Conservation (phyloP, 1,140 invertebrate genomes). For the Venustaconcha ellipsiformis region DNA sequence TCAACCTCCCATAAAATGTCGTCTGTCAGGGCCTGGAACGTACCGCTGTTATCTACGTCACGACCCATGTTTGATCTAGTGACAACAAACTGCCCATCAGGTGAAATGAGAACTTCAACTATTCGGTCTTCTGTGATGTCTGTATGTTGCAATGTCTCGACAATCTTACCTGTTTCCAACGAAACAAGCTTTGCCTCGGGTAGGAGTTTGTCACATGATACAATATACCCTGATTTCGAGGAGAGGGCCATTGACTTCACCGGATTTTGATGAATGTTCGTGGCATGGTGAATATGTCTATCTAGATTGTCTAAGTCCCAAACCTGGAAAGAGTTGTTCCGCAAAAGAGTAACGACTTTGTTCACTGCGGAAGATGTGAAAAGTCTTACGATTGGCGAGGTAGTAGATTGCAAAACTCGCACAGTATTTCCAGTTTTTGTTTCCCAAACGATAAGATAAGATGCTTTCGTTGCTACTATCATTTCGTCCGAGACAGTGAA, state of each 20-base stretch:
- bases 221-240: conserved; percentile 29
- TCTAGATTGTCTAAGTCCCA: conserved; percentile 63
- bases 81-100: conserved; percentile 44
- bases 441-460: conserved; percentile 59
- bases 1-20: conserved; percentile 50
- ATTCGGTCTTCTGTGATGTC: conserved; percentile 36
- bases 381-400: conserved; percentile 44
- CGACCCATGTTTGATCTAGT: conserved; percentile 26
- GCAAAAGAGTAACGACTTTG: conserved; percentile 52
- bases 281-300: conserved; percentile 46
- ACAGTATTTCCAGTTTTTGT: conserved; percentile 46
- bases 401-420: conserved; percentile 49
- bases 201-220: conserved; percentile 36
- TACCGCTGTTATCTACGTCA: conserved; percentile 1
- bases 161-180: conserved; percentile 40
- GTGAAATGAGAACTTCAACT: conserved; percentile 38
- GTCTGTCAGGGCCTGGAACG: conserved; percentile 41
- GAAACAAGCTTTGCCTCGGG: conserved; percentile 51
- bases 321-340: conserved; percentile 58
- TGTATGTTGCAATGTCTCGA: conserved; percentile 46
- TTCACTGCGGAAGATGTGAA: conserved; percentile 53
- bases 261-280: conserved; percentile 43
- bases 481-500: conserved; percentile 54
- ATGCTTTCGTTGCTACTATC: conserved; percentile 54
- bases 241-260: conserved; percentile 43